phyloP scores from a whole-genome alignment of 2,113 vertebrate genomes.

The Arenaria interpres region DNA sequence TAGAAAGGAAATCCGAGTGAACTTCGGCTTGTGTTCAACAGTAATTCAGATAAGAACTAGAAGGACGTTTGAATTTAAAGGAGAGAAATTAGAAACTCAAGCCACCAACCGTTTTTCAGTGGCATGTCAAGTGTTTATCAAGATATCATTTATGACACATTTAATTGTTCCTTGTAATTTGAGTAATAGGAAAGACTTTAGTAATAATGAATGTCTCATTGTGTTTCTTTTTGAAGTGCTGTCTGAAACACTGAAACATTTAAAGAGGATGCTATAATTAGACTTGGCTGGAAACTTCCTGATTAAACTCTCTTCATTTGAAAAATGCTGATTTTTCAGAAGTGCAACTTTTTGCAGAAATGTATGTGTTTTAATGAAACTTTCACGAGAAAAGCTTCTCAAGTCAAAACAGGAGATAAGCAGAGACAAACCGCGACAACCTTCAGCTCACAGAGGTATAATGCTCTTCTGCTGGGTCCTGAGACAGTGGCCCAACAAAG shows the following conservation, averaged over 20 bases:
- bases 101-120: background rate
- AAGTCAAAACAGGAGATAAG: background rate
- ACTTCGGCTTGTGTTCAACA: constrained; percentile 10
- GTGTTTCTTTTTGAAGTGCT: constrained; percentile 10
- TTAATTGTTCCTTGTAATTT: constrained; percentile 32
- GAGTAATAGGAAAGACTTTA: background rate
- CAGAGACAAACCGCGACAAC: background rate
- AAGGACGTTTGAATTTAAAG: background rate
- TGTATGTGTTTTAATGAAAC: background rate
- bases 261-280: constrained; percentile 24
- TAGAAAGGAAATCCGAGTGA: constrained; percentile 6
- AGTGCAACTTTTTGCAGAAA: background rate
- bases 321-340: constrained; percentile 28
- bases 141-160: background rate
- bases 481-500: background rate
- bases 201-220: background rate
- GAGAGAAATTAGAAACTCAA: background rate
- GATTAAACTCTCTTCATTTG: background rate
- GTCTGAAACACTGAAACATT: background rate
- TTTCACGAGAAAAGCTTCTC: background rate
- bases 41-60: constrained; percentile 17
- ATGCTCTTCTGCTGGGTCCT: background rate
- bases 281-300: constrained; percentile 24
- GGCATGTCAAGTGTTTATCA: constrained; percentile 7
- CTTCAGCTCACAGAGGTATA: background rate